Base-by-base conservation (phyloP, 1,140 invertebrate genomes). In the Hydropsyche tenuis region DNA sequence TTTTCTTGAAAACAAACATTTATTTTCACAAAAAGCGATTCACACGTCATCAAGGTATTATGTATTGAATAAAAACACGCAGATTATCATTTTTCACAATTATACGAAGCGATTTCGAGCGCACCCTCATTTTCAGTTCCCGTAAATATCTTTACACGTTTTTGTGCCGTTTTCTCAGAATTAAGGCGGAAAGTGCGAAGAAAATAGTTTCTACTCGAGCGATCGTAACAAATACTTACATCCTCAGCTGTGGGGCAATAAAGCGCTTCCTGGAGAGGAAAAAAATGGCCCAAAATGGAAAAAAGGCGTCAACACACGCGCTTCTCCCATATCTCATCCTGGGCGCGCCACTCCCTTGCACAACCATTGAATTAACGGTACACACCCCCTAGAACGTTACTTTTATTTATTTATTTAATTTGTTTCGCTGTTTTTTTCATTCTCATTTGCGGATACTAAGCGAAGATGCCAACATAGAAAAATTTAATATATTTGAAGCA, bases 221-320 rank as follows among this genome's bases (percentile, higher is more conserved):
- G 30, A 37, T 27, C 16, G 45, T n/a, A 60, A 23, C 20, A 25
- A 60, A 60, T 60, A 20, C 56, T 60, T 23, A 23, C 56, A 14
- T 60, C 12, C 56, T 37, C 30, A 9, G 30, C 30, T 37, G 30
- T 37, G 30, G 18, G 23, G 56, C 22, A 60, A 60, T 60, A 60
- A 23, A 25, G 56, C 23, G 6, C n/a, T 60, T 60, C 56, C 23
- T 27, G 23, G 7, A 48, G 45, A 48, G 12, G 16, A 25, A 60
- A 60, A 60, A 60, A 60, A 20, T 23, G 51, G 20, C 3, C 18
- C 12, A 60, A 65, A 65, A 65, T 43, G 27, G 63, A 16, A 65
- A 65, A 65, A 65, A 65, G 37, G 37, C 63, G 63, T 65, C 56
- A 65, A 42, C 63, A 65, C 63, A 65, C 63, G 63, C 63, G 27